Base-by-base conservation (phyloP, 2,797 vertebrate species). In the Limosa lapponica region DNA sequence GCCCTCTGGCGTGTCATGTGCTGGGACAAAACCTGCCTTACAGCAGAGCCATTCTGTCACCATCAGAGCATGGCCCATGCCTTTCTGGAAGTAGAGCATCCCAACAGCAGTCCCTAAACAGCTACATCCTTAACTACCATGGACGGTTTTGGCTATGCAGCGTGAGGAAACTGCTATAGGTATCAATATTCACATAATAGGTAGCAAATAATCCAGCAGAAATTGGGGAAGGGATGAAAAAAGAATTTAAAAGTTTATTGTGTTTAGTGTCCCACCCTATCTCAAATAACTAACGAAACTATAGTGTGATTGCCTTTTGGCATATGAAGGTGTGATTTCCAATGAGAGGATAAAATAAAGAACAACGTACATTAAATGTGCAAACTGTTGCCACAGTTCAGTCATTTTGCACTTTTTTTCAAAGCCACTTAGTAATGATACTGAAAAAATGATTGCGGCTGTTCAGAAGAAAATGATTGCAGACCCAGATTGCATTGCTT, bases 1-100 rank as follows among this genome's bases (percentile, higher is more conserved):
- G 3, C 27, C 27, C 14, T 27, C 4, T 44, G 1, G 1, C 6
- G 3, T 1, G 1, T 39, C 13, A 43, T 1, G 0, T 54, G 16
- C 20, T 86, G 27, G 3, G 13, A 3, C 7, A 78, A 80, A 88
- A 20, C 12, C 19, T 59, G 12, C 24, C 13, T 49, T 55, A 48
- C 5, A 67, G 12, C 5, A 65, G 30, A 51, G 5, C 3, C 13
- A 1, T 57, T 54, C 48, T 54, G 12, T 62, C 8, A 10, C 24
- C 30, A 15, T n/a, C 57, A 80, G 20, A 69, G 3, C 18, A 44
- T 5, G 8, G 2, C 9, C 13, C 32, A 9, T 32, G 23, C 10
- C 30, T 55, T 91, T 27, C 48, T 77, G 30, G 6, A 25, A n/a
- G 16, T 2, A 43, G 4, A 73, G 6, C 34, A 85, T 49, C 32